Evolutionary conservation across 2,888 invertebrate species (phyloP).

Genomic region (Drosophila helvetica): DNA sequence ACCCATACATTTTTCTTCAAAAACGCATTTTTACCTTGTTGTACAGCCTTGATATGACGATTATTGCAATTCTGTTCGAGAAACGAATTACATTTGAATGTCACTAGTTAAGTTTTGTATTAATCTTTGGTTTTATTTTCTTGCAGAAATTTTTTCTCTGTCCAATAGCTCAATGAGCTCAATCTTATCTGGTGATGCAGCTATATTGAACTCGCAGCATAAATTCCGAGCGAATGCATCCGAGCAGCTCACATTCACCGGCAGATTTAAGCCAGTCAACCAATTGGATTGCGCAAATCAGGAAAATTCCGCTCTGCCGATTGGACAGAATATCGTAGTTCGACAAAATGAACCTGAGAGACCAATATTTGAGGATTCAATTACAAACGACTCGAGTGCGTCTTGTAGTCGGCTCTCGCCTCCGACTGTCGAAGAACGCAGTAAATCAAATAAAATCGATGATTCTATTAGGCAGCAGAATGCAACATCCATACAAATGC

Average conservation of each 20-base stretch:
- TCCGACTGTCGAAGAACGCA: constrained; percentile 56
- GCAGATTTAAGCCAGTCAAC: constrained; percentile 77
- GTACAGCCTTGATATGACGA: neutral
- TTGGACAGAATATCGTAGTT: constrained; percentile 24
- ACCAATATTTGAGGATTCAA: constrained; percentile 45
- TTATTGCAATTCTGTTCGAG: too few relatives aligned
- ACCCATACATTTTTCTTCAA: neutral
- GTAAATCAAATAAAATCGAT: constrained; percentile 50
- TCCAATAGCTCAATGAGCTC: constrained; percentile 82
- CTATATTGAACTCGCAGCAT: constrained; percentile 37
- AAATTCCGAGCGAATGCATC: constrained; percentile 47
- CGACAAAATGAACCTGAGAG: constrained; percentile 33
- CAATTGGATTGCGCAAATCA: constrained; percentile 39
- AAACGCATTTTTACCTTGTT: neutral
- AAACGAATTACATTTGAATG: neutral
- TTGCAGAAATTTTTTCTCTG: constrained; percentile 70
- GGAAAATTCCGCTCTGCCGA: constrained; percentile 22
- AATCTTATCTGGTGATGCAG: constrained; percentile 65
- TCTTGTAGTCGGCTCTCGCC: constrained; percentile 76
- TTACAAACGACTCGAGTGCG: constrained; percentile 72
- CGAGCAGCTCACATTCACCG: constrained; percentile 82
- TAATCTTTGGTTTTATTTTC: neutral
- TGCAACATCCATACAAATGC: constrained; percentile 4
- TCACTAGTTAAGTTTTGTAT: neutral
- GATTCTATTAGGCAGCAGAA: constrained; percentile 22